A percentile compares a stretch with the other conserved stretches of the same genome.
Evolutionary conservation across 2,888 invertebrate genomes (phyloP).

Genomic region (Aphodius granarius): DNA sequence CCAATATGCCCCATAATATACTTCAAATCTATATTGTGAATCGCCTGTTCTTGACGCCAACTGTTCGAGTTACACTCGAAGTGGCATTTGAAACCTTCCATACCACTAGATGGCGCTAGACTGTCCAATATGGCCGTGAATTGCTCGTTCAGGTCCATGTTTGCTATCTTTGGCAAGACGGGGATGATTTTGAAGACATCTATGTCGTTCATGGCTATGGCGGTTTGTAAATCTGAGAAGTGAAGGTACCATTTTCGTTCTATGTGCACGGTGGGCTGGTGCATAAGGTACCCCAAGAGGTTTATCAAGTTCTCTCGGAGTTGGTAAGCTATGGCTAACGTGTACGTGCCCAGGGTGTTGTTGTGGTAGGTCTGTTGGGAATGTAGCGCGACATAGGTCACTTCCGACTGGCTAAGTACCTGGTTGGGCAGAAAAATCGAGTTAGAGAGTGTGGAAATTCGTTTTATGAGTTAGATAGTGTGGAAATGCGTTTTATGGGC

Average conservation of each 20-base stretch:
- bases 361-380: not conserved
- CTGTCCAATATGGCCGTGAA: not conserved
- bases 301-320: constrained; percentile 15
- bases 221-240: not conserved
- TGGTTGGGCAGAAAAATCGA: not conserved
- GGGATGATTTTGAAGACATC: constrained; percentile 12
- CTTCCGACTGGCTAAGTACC: not conserved
- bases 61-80: not conserved
- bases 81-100: not conserved
- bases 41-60: not conserved
- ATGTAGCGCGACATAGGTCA: not conserved
- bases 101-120: not conserved
- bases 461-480: no score
- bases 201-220: constrained; percentile 7
- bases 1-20: not conserved
- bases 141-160: constrained; percentile 7
- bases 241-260: not conserved
- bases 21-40: not conserved
- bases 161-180: not conserved
- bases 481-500: no score
- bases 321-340: not conserved
- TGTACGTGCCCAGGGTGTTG: not conserved
- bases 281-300: constrained; percentile 13
- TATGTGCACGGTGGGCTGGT: constrained; percentile 11
- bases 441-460: not conserved